Evolutionary conservation across 2,797 vertebrate species (phyloP), one percentile per base, ranked within the genome.

Genomic region (Thamnophis elegans): DNA sequence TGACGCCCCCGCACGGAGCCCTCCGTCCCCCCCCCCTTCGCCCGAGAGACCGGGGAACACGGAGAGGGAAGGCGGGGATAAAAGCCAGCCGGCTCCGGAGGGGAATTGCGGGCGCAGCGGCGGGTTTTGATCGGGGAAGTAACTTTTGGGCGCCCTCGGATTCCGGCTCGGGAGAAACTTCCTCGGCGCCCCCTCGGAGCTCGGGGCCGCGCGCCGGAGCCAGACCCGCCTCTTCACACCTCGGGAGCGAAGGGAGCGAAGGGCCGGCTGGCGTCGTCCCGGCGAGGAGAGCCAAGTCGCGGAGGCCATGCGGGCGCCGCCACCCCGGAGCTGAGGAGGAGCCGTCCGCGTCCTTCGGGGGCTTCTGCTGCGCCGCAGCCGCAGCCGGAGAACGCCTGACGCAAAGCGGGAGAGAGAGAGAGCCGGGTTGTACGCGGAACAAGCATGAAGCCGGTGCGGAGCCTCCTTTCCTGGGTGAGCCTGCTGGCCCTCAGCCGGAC

Each of bases 231-330:
- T 1, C 51, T 68, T 91, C 94, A 89, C 94, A 86, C 93, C 93
- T 0, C 91, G 54, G 53, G 10, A 36, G 5, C 51, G 32, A 51
- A 7, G 32, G 14, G 28, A 51, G 25, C 12, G 53, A 25, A 20
- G 10, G 12, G 78, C 88, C 4, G 26, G 26, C 51, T 18, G 85
- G 26, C 10, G 8, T 32, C 18, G 86, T 32, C 42, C 55, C 53
- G 12, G 86, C 53, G 73, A 94, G 96, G 96, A 32, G 65, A n/a
- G 60, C 55, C 94, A 95, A 95, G 95, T 95, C 95, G 89, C 93
- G 91, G 94, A 96, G 97, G 97, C 94, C 96, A 97, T 97, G 97
- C 96, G 93, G 97, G 90, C 94, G 89, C 93, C 73, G 94, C 93
- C 85, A 10, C 73, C 53, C n/a, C 32, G 87, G 11, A 42, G 32